Base-by-base conservation (phyloP, 2,113 vertebrate genomes). In the Ceratotherium simum region DNA sequence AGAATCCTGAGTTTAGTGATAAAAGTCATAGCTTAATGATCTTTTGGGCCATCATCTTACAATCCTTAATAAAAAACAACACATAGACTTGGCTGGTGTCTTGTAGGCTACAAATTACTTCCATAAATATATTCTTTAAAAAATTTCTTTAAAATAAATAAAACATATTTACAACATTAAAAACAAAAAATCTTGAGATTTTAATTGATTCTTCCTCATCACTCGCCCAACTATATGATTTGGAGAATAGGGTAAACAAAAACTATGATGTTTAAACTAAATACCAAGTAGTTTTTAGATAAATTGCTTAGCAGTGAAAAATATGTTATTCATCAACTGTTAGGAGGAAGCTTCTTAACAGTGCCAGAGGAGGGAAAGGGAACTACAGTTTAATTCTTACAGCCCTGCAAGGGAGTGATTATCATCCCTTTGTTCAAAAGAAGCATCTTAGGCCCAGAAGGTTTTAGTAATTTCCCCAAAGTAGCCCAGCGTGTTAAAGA, bases 381-480 rank as follows among this genome's bases (percentile, higher is more conserved):
- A 64, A 20, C 10, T 33, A 11, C 65, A 13, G 16, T 58, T 73
- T 8, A n/a, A 25, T 51, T 51, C n/a, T 29, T 36, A 58, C 10
- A 48, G 0, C 12, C 42, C 21, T 58, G 5, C 27, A 33, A n/a
- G 21, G 42, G 88, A n/a, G 39, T 1, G 0, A 0, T 65, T 58
- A 31, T 42, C 21, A 54, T 72, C 42, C 46, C n/a, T 25, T 2
- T 69, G 27, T 90, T 62, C 51, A 76, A 23, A 42, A 54, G 20
- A 29, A 1, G 21, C 62, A 56, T 39, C 31, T 33, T 39, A 9
- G n/a, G 18, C 56, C 82, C 46, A 62, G 16, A 33, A 56, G 3
- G 54, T 65, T 72, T 64, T 31, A 62, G 5, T 42, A 58, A 67
- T 14, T 54, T 60, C 51, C 27, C 67, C 1, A 17, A 21, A 48